Evolutionary conservation across 2,888 invertebrate species (phyloP).

Genomic region (Xanthia icteritia): DNA sequence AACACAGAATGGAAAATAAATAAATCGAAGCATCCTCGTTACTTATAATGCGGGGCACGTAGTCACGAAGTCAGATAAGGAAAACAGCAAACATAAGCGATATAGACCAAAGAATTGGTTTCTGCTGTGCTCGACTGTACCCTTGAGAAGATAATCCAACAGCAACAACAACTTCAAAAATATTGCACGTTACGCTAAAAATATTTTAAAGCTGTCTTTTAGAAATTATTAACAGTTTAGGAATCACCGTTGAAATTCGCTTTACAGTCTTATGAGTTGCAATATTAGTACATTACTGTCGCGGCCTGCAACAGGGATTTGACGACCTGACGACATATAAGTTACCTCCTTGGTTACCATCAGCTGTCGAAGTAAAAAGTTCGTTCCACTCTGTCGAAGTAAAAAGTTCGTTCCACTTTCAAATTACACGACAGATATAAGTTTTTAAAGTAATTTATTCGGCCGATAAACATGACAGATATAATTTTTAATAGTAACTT

Average conservation of each 20-base stretch:
- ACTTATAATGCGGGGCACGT: conserved; percentile 30
- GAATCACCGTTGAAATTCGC: neutral
- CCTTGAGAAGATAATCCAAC: conserved; percentile 12
- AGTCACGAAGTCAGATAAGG: conserved; percentile 29
- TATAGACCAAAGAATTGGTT: conserved; percentile 32
- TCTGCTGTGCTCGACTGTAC: conserved; percentile 10
- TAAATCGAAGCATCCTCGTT: conserved; percentile 25
- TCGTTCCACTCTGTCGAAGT: too few species aligned
- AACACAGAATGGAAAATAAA: conserved; percentile 8
- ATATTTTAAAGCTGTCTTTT: neutral
- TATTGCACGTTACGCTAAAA: neutral
- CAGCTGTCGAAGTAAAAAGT: too few species aligned
- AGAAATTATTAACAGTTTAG: neutral
- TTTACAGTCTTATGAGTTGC: too few species aligned
- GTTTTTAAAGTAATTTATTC: too few species aligned
- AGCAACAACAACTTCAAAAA: neutral
- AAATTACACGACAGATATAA: too few species aligned
- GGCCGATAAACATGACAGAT: too few species aligned
- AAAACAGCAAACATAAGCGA: conserved; percentile 38
- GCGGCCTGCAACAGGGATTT: too few species aligned
- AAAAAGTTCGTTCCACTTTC: too few species aligned
- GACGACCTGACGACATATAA: too few species aligned
- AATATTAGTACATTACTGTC: too few species aligned
- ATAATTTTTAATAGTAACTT: too few species aligned
- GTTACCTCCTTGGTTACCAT: too few species aligned